Evolutionary conservation across 1,140 invertebrate genomes (phyloP).

Genomic region (Oreohelix idahoensis): DNA sequence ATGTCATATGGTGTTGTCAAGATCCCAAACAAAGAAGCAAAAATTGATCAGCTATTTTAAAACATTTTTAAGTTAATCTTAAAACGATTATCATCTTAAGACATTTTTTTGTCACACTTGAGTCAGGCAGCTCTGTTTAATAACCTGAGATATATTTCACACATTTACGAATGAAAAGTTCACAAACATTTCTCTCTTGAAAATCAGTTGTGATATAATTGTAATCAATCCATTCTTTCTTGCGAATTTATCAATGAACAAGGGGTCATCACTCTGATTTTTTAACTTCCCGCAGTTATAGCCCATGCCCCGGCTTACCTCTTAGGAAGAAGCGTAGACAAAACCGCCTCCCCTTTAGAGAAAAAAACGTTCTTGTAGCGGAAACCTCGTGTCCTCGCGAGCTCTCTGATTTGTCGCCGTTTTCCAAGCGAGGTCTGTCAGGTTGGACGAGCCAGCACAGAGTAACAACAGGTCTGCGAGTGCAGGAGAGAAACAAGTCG

Average conservation of each 20-base stretch:
- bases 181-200: no score
- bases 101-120: no score
- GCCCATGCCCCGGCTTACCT: background rate
- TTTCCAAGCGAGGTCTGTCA: background rate
- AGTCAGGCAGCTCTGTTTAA: no score
- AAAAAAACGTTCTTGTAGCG: background rate
- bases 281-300: background rate
- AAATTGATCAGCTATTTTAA: no score
- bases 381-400: conserved; percentile 12
- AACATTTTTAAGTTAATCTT: no score
- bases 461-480: conserved; percentile 11
- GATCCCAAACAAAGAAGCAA: no score
- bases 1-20: no score
- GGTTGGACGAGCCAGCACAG: conserved; percentile 3
- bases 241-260: background rate
- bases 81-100: no score
- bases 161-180: no score
- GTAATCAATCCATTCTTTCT: background rate
- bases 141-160: no score
- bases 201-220: no score
- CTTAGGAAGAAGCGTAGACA: background rate
- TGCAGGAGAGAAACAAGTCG: background rate
- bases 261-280: background rate
- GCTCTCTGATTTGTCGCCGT: background rate
- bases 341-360: background rate